Base-by-base conservation (phyloP, 2,113 vertebrate species). In the Oostethus manadensis region DNA sequence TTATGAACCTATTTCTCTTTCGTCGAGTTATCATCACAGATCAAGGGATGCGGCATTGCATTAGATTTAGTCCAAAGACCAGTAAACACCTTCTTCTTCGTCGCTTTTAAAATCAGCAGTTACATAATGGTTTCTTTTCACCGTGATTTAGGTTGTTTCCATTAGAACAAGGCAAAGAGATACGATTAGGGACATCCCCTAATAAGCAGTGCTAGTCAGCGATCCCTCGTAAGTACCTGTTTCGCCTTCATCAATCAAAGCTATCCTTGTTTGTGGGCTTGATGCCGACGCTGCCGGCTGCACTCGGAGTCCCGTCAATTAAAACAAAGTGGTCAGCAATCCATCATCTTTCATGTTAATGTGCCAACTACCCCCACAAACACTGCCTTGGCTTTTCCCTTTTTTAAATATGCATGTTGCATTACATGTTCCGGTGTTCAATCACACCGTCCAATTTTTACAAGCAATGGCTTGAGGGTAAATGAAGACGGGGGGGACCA, bases 291-390 rank as follows among this genome's bases (percentile, higher is more conserved):
- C 69, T 60, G 71, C 62, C 75, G 70, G 56, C 53, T 61, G 70
- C 71, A 51, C 70, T 71, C 66, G 61, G 61, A 70, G 62, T 78
- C 70, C 66, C 71, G 76, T 87, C 76, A 87, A 80, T 86, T 88
- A 80, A 73, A 72, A 71, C 38, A 51, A 80, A 75, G 68, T 77
- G 70, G 56, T 78, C 49, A 64, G 73, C 62, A 64, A 84, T 79
- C 79, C 76, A 86, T 89, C 81, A 84, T 82, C 40, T 45, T 66
- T 43, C 60, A 53, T 71, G 64, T 74, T 54, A 51, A 44, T 23
- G 17, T 55, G 44, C 17, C 17, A 61, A 50, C 10, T 57, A 49
- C 38, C 22, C 23, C 10, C 46, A 13, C 18, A 10, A 18, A 47
- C 3, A n/a, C 43, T 35, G 18, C 17, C 16, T 48, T 42, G 43